phyloP scores from a whole-genome alignment of 2,888 invertebrate species.

The Gryllus longicercus region DNA sequence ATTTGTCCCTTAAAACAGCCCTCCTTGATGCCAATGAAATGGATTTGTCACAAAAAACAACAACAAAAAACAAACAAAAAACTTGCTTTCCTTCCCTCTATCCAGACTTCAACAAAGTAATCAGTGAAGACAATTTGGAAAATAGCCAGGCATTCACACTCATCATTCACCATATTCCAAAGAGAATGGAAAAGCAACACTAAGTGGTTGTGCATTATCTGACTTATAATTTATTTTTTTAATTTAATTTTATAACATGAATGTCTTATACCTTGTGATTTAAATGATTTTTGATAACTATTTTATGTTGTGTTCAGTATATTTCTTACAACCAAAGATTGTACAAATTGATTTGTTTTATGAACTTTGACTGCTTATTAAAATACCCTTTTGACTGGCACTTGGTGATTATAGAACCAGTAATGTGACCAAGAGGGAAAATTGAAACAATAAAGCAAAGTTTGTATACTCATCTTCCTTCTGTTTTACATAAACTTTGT shows the following conservation, averaged over 20 bases:
- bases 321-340: constrained; percentile 28
- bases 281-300: neutral
- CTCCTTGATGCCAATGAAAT: neutral
- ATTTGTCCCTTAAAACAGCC: neutral
- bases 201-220: constrained; percentile 28
- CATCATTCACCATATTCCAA: neutral
- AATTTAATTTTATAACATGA: constrained; percentile 24
- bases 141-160: too few species aligned
- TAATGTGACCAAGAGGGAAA: neutral
- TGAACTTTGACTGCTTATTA: constrained; percentile 28
- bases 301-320: constrained; percentile 28
- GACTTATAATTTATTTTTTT: constrained; percentile 26
- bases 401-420: neutral
- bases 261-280: constrained; percentile 11
- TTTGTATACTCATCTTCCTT: neutral
- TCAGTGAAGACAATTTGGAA: too few species aligned
- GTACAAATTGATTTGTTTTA: constrained; percentile 26
- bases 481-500: too few species aligned
- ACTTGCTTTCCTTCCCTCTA: too few species aligned
- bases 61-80: too few species aligned
- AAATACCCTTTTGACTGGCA: constrained; percentile 21
- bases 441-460: neutral
- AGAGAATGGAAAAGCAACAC: neutral
- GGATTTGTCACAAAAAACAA: neutral
- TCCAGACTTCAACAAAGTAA: too few species aligned